phyloP scores from a whole-genome alignment of 2,888 invertebrate genomes.

The Hartigia nigra region DNA sequence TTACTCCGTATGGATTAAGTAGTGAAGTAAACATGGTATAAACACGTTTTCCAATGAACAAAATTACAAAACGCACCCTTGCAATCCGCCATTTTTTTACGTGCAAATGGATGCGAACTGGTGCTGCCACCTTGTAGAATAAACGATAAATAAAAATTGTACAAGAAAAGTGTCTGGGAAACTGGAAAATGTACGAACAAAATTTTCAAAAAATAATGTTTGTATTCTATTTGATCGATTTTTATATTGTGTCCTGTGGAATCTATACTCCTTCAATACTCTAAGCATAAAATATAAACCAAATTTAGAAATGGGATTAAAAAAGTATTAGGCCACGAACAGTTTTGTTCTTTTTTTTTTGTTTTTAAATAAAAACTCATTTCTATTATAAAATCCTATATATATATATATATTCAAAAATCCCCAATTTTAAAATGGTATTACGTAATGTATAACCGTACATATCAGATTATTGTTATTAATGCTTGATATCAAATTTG shows the following conservation, averaged over 20 bases:
- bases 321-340: neutral
- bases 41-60: conserved; percentile 35
- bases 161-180: neutral
- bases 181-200: neutral
- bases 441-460: neutral
- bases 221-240: neutral
- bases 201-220: neutral
- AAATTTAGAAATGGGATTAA: neutral
- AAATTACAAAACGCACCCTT: conserved; percentile 58
- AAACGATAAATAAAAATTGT: neutral
- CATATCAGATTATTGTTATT: neutral
- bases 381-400: neutral
- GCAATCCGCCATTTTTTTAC: conserved; percentile 58
- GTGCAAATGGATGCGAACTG: neutral
- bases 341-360: neutral
- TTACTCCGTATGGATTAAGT: neutral
- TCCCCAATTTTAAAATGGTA: neutral
- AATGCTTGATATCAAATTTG: neutral
- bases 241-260: neutral
- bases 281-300: neutral
- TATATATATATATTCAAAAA: neutral
- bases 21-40: conserved; percentile 22
- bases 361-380: neutral
- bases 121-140: neutral
- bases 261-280: neutral